A percentile compares a stretch with the other conserved stretches of the same genome.
phyloP scores from a whole-genome alignment of 2,888 invertebrate genomes.

The Ophonus ardosiacus region DNA sequence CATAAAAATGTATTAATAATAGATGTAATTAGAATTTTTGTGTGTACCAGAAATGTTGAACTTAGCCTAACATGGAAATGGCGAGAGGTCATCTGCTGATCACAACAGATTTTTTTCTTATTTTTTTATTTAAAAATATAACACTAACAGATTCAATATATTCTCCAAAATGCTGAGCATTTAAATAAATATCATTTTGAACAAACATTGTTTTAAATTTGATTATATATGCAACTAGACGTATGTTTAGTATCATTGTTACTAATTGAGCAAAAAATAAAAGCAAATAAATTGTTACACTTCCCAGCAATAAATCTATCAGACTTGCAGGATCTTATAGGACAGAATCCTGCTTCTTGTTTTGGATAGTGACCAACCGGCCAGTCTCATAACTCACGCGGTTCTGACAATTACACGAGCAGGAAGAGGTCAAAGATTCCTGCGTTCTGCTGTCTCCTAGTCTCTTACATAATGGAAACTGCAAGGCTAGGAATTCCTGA shows the following conservation, averaged over 20 bases:
- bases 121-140: too few species aligned
- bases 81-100: too few species aligned
- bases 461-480: conserved; percentile 40
- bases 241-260: not conserved
- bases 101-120: too few species aligned
- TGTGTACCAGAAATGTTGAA: too few species aligned
- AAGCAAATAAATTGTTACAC: not conserved
- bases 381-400: conserved; percentile 10
- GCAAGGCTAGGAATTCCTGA: conserved; percentile 23
- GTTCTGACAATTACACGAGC: conserved; percentile 40
- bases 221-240: not conserved
- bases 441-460: not conserved
- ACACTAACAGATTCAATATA: not conserved
- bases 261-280: not conserved
- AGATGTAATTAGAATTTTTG: too few species aligned
- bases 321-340: not conserved
- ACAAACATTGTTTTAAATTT: too few species aligned
- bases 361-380: conserved; percentile 28
- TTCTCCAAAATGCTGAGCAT: too few species aligned
- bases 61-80: too few species aligned
- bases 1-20: too few species aligned
- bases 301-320: conserved; percentile 21
- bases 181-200: too few species aligned
- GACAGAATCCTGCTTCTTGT: not conserved
- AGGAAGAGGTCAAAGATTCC: conserved; percentile 24